Conservation (phyloP, 2,888 invertebrate genomes). For the Sipunculus nudus region DNA sequence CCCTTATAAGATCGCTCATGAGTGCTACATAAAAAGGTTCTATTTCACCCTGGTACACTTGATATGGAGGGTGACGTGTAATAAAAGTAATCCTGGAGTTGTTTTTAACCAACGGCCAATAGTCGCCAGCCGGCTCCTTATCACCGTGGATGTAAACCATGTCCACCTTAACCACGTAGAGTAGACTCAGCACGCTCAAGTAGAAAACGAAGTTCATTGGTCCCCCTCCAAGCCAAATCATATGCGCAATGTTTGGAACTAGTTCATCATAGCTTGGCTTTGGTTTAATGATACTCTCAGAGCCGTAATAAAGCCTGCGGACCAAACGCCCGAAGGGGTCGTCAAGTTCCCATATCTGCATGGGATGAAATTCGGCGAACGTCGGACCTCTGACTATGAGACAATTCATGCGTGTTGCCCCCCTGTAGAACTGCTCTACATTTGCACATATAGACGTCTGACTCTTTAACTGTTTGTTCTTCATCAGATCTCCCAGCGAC, state of each 20-base stretch:
- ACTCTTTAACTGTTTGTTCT: too few species aligned
- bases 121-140: conserved; percentile 43
- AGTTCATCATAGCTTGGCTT: conserved; percentile 26
- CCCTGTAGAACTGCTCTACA: too few species aligned
- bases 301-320: conserved; percentile 47
- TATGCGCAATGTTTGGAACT: conserved; percentile 60
- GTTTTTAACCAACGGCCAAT: conserved; percentile 42
- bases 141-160: conserved; percentile 57
- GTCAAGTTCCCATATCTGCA: conserved; percentile 45
- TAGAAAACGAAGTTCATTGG: conserved; percentile 57
- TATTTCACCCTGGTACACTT: conserved; percentile 41
- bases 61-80: neutral
- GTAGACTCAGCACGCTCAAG: conserved; percentile 53
- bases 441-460: too few species aligned
- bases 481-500: too few species aligned
- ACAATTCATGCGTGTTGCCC: too few species aligned
- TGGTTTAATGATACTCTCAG: conserved; percentile 30
- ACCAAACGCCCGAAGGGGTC: conserved; percentile 42
- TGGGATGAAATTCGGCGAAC: conserved; percentile 42
- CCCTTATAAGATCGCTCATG: conserved; percentile 58
- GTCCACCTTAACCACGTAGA: conserved; percentile 53
- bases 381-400: too few species aligned
- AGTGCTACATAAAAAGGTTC: conserved; percentile 48
- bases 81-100: conserved; percentile 31
- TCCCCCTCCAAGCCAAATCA: conserved; percentile 55